Conservation (phyloP, 2,888 invertebrate genomes). For the Agrochola circellaris region DNA sequence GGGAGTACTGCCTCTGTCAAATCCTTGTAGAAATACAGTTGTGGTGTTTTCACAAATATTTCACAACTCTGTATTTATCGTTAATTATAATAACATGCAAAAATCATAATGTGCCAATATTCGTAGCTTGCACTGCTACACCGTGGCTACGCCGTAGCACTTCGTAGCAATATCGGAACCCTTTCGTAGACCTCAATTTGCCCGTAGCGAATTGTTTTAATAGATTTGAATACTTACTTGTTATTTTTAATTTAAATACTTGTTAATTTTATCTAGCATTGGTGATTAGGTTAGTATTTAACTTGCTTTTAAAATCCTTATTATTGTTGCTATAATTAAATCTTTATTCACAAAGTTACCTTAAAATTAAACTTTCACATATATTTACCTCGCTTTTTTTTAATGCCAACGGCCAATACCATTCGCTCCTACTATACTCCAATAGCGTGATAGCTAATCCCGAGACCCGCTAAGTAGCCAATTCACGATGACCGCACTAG, state of each 20-base stretch:
- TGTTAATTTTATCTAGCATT: not conserved
- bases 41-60: not conserved
- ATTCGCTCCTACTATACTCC: conserved; percentile 42
- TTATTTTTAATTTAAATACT: not conserved
- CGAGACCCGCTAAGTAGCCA: conserved; percentile 68
- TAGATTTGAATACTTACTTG: not conserved
- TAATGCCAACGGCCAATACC: conserved; percentile 41
- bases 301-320: not conserved
- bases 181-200: conserved; percentile 5
- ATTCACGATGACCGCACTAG: conserved; percentile 64
- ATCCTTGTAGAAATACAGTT: not conserved
- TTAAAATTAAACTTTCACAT: not conserved
- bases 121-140: conserved; percentile 43
- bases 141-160: conserved; percentile 63
- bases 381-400: not conserved
- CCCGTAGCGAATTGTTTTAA: not conserved
- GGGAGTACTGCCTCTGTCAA: not conserved
- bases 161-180: conserved; percentile 47
- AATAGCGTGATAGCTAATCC: conserved; percentile 74
- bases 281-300: not conserved
- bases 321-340: not conserved
- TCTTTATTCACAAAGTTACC: not conserved
- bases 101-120: not conserved
- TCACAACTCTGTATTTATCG: not conserved
- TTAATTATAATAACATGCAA: not conserved